phyloP scores from a whole-genome alignment of 2,888 invertebrate genomes.

The Steinernema hermaphroditum region DNA sequence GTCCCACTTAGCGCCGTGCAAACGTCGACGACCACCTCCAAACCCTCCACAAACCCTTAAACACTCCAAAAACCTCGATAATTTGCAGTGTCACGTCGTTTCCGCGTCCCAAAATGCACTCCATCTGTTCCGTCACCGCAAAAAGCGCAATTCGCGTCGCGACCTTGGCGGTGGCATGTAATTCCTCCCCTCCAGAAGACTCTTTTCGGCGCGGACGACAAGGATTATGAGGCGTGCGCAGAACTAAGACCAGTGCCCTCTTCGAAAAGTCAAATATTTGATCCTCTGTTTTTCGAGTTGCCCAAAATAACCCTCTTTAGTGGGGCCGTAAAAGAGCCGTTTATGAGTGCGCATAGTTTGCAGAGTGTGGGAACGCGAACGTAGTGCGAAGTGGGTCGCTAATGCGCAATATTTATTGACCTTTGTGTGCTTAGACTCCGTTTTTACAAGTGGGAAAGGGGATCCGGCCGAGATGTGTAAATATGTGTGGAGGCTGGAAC shows the following conservation, averaged over 20 bases:
- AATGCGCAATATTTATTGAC: background rate
- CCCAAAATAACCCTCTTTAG: too few species aligned
- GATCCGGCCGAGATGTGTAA: too few species aligned
- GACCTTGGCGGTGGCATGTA: background rate
- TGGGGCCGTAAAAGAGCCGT: too few species aligned
- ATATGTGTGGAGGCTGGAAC: too few species aligned
- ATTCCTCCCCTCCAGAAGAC: background rate
- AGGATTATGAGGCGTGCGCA: background rate
- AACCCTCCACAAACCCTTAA: too few species aligned
- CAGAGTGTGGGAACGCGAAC: background rate
- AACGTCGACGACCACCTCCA: too few species aligned
- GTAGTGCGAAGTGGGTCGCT: background rate
- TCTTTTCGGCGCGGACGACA: background rate
- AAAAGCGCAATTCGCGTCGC: background rate
- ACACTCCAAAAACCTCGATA: background rate
- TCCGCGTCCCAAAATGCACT: background rate
- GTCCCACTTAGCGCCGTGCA: too few species aligned
- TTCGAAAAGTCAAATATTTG: background rate
- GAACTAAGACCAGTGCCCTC: background rate
- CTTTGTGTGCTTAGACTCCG: background rate
- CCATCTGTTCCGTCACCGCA: background rate
- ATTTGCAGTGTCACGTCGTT: background rate
- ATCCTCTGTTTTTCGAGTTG: too few species aligned
- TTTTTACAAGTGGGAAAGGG: too few species aligned
- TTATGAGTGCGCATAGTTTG: background rate